phyloP scores from a whole-genome alignment of 1,140 invertebrate species.

The Dinoponera quadriceps region DNA sequence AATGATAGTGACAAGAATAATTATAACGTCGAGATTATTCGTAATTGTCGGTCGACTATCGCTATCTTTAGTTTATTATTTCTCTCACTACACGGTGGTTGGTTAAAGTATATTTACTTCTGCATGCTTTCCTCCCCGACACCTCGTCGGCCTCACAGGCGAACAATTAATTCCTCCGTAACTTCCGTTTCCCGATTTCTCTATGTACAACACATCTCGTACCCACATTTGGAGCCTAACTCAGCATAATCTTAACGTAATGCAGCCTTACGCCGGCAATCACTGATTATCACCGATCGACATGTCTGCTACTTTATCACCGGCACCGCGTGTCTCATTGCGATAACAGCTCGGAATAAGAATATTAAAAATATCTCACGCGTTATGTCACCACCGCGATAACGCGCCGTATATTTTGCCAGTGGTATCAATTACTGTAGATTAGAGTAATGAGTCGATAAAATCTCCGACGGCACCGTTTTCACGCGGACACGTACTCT shows the following conservation, averaged over 20 bases:
- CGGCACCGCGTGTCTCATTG: no score
- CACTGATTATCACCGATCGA: conserved; percentile 46
- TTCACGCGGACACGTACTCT: no score
- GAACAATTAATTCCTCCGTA: conserved; percentile 78
- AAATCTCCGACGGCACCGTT: no score
- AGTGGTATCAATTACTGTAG: background rate
- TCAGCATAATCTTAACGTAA: conserved; percentile 69
- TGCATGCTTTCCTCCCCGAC: conserved; percentile 29
- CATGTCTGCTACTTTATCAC: conserved; percentile 34
- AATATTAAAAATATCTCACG: conserved; percentile 3
- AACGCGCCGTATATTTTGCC: background rate
- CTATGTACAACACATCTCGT: conserved; percentile 82
- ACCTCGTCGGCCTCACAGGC: conserved; percentile 65
- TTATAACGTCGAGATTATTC: conserved; percentile 78
- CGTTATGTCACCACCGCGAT: background rate
- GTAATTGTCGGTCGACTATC: conserved; percentile 78
- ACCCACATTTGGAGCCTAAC: conserved; percentile 80
- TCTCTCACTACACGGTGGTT: conserved; percentile 84
- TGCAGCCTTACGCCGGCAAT: conserved; percentile 23
- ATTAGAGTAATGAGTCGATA: no score
- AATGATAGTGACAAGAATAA: conserved; percentile 76
- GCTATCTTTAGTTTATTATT: conserved; percentile 83
- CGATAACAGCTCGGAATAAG: background rate
- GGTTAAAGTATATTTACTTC: conserved; percentile 81
- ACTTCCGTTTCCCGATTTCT: conserved; percentile 63